Evolutionary conservation across 2,888 invertebrate species (phyloP), one percentile per base, ranked within the genome.

Genomic region (Petrolisthes manimaculis): DNA sequence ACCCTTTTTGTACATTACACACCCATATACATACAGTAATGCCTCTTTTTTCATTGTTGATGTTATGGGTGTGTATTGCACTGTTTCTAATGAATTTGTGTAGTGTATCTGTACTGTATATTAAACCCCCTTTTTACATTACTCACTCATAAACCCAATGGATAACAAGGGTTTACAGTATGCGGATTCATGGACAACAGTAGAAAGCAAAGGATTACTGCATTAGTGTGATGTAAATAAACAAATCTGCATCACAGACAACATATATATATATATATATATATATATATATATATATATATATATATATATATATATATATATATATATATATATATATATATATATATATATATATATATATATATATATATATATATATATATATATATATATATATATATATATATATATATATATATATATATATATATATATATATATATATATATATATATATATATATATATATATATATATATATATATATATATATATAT

Each of bases 401-500:
- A 69, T 83, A 81, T 81, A 81, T 82, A 82, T 82, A 82, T 82
- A 82, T 82, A 82, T 67, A 82, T 80, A 82, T 83, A 83, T 83
- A 83, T 83, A 69, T 83, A 83, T 83, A 83, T 69, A 83, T 83
- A 83, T 83, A 83, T 83, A 69, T 69, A 69, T 83, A 81, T 81
- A 81, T 82, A 82, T 82, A 82, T 82, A 82, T 82, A 82, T 67
- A 82, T 80, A 82, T 83, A 83, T 83, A 83, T 83, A 69, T 83
- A 83, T 86, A 81, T 81, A 74, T 81, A 74, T 81, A 81, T 81
- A 81, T 81, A 86, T 71, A 81, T 80, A 86, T 80, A 86, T 80
- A 86, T 80, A 86, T 80, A 86, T 80, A 80, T 80, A 80, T 37
- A 77, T 55, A 77, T 77, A 71, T 71, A 53, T 71, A 71, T 71